These are phyloP conservation scores for Planococcus citri DNA, from an alignment of 1,140 invertebrate genomes.

Conservation along the genomic window DNA sequence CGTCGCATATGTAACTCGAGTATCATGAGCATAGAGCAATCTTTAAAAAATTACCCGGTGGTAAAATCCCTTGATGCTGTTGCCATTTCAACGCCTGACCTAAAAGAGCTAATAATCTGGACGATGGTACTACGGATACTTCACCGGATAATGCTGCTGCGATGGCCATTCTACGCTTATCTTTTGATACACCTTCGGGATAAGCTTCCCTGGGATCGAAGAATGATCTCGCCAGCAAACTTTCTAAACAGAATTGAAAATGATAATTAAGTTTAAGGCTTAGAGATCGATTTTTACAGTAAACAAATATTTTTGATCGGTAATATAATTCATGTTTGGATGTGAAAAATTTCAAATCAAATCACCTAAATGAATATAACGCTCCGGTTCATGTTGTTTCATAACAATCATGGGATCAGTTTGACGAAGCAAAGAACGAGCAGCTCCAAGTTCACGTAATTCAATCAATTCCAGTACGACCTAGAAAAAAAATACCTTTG, in stretches of 20 bases:
- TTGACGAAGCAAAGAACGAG: conserved; percentile 83
- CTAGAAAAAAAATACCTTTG: no score
- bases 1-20: background rate
- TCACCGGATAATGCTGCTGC: conserved; percentile 91
- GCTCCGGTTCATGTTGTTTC: conserved; percentile 91
- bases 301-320: no score
- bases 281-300: no score
- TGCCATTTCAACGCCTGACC: conserved; percentile 99
- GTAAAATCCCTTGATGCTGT: conserved; percentile 94
- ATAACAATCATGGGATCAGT: conserved; percentile 99
- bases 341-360: conserved; percentile 20
- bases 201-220: conserved; percentile 98
- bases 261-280: no score
- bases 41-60: conserved; percentile 79
- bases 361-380: conserved; percentile 79
- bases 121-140: conserved; percentile 96
- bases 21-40: no score
- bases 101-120: conserved; percentile 79
- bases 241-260: no score
- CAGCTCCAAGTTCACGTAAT: conserved; percentile 92
- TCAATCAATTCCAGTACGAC: conserved; percentile 98
- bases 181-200: conserved; percentile 87
- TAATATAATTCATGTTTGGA: no score
- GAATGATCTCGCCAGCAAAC: conserved; percentile 87
- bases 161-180: conserved; percentile 84